Percentiles rank a stretch among this genome's conserved stretches.
Conservation (phyloP, 2,113 vertebrate species). For the Python bivittatus region DNA sequence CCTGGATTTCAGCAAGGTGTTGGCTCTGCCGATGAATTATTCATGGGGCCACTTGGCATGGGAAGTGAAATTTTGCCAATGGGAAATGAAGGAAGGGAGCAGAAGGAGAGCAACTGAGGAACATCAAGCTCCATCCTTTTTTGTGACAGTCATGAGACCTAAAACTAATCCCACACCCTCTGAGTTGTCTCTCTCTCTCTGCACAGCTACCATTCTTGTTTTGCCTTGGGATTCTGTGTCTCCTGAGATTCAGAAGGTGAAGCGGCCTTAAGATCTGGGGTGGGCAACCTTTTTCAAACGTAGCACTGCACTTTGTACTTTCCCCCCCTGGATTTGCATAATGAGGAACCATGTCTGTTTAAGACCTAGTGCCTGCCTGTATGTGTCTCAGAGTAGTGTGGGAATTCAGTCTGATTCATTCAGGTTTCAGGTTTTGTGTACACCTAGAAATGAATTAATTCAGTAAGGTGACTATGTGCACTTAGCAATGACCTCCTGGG, state of each 20-base stretch:
- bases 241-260: not conserved
- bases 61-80: not conserved
- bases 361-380: not conserved
- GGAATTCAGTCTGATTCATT: not conserved
- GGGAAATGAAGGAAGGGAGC: not conserved
- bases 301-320: not conserved
- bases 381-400: not conserved
- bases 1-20: not conserved
- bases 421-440: not conserved
- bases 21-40: slow-evolving; percentile 5
- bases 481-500: not conserved
- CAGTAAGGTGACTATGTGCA: not conserved
- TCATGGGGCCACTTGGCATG: not conserved
- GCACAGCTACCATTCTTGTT: not conserved
- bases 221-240: not conserved
- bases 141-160: not conserved
- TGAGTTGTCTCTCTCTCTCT: no score
- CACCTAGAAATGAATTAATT: not conserved
- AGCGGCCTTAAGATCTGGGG: not conserved
- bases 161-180: not conserved
- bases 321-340: not conserved
- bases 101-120: not conserved
- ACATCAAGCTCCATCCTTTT: not conserved
- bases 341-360: not conserved
- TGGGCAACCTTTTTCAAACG: not conserved